phyloP scores from a whole-genome alignment of 2,113 vertebrate species.

The Leptodactylus fuscus region DNA sequence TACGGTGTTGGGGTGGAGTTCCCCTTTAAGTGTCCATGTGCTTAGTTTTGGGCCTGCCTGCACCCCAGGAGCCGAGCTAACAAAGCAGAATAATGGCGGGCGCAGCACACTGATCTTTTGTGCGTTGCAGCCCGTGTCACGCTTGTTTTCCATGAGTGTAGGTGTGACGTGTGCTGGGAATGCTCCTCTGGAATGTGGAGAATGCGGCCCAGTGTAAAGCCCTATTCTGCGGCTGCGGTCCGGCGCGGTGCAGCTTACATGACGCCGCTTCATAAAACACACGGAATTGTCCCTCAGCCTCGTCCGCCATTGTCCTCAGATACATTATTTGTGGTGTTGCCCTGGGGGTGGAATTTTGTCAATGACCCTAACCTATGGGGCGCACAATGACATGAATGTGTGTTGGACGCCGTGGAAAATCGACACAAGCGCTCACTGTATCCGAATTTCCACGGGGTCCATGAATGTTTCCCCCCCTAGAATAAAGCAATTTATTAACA shows the following conservation, averaged over 20 bases:
- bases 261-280: neutral
- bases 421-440: neutral
- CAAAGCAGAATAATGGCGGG: neutral
- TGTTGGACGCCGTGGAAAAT: neutral
- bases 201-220: conserved; percentile 9
- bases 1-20: neutral
- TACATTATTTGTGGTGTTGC: neutral
- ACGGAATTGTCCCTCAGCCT: neutral
- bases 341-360: conserved; percentile 20
- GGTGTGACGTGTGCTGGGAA: conserved; percentile 54
- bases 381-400: conserved; percentile 23
- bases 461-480: too few relatives aligned
- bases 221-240: neutral
- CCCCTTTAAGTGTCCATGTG: neutral
- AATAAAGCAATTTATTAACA: too few relatives aligned
- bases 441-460: neutral
- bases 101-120: conserved; percentile 48
- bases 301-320: neutral
- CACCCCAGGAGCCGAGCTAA: neutral
- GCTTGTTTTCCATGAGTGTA: conserved; percentile 46
- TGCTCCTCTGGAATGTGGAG: conserved; percentile 11
- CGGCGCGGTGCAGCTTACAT: neutral
- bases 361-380: conserved; percentile 17
- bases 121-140: neutral
- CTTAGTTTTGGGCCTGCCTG: neutral